A percentile compares a stretch with the other conserved stretches of the same genome.
Evolutionary conservation across 2,888 invertebrate genomes (phyloP).

Genomic region (Caenorhabditis virilis): DNA sequence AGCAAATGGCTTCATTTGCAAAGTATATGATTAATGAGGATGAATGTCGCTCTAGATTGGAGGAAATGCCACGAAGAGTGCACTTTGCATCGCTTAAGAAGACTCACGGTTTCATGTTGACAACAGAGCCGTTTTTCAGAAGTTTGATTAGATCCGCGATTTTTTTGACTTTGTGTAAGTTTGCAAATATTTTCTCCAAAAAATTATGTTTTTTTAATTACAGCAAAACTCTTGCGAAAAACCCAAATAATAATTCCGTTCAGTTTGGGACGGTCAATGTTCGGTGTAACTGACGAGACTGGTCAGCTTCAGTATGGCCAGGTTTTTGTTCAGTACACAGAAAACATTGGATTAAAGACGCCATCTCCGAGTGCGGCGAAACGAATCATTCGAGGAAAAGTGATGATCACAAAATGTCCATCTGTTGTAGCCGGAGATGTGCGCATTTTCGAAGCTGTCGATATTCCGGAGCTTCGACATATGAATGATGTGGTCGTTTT

Average conservation of each 20-base stretch:
- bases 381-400: slow-evolving; percentile 47
- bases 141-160: slow-evolving; percentile 56
- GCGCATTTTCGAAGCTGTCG: slow-evolving; percentile 66
- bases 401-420: slow-evolving; percentile 71
- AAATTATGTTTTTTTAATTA: neutral
- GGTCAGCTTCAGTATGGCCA: slow-evolving; percentile 59
- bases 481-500: slow-evolving; percentile 70
- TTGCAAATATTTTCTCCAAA: neutral
- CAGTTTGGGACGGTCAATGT: slow-evolving; percentile 52
- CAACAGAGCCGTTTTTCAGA: slow-evolving; percentile 62
- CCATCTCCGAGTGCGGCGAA: slow-evolving; percentile 11
- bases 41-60: slow-evolving; percentile 38
- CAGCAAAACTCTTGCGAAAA: slow-evolving; percentile 27
- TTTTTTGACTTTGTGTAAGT: slow-evolving; percentile 39
- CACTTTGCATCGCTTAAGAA: slow-evolving; percentile 34
- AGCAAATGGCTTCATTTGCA: slow-evolving; percentile 49
- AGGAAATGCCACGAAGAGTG: slow-evolving; percentile 50
- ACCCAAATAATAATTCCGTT: slow-evolving; percentile 44
- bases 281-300: slow-evolving; percentile 64
- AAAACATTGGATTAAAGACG: slow-evolving; percentile 28
- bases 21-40: slow-evolving; percentile 51
- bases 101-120: slow-evolving; percentile 39
- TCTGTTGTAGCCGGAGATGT: slow-evolving; percentile 70
- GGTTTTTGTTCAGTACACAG: slow-evolving; percentile 61
- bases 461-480: slow-evolving; percentile 62